Conservation (phyloP, 2,113 vertebrate genomes). For the Saccopteryx leptura region DNA sequence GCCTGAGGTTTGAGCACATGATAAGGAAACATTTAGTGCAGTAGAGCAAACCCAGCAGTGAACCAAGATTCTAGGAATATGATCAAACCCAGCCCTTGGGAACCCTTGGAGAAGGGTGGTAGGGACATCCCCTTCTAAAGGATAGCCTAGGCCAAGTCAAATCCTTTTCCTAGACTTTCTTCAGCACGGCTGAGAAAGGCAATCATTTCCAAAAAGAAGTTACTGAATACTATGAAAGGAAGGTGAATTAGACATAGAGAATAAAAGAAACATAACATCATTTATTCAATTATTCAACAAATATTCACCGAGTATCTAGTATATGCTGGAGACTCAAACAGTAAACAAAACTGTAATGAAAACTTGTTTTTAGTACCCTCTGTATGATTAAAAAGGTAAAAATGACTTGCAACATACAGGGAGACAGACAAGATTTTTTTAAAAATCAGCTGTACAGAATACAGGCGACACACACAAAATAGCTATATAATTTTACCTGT, state of each 20-base stretch:
- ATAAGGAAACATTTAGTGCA: not conserved
- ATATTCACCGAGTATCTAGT: not conserved
- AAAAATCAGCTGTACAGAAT: not conserved
- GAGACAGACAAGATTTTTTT: not conserved
- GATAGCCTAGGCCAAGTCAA: not conserved
- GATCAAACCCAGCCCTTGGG: not conserved
- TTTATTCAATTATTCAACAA: constrained; percentile 8
- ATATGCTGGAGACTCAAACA: not conserved
- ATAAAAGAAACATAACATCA: not conserved
- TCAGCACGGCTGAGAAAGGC: not conserved
- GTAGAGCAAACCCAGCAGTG: not conserved
- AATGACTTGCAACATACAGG: not conserved
- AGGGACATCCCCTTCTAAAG: not conserved
- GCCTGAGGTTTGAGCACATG: not conserved
- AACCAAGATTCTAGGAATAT: not conserved
- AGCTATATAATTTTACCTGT: not conserved
- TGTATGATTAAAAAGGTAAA: not conserved
- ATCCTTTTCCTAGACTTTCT: not conserved
- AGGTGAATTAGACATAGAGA: not conserved
- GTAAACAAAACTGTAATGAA: not conserved
- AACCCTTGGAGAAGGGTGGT: not conserved
- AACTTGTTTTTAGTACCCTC: not conserved
- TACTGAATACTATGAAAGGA: not conserved
- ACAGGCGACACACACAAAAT: not conserved
- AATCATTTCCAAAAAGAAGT: constrained; percentile 27